Percentiles rank a stretch among this genome's conserved stretches.
phyloP scores from a whole-genome alignment of 2,113 vertebrate genomes.

The Sinocyclocheilus maitianheensis region DNA sequence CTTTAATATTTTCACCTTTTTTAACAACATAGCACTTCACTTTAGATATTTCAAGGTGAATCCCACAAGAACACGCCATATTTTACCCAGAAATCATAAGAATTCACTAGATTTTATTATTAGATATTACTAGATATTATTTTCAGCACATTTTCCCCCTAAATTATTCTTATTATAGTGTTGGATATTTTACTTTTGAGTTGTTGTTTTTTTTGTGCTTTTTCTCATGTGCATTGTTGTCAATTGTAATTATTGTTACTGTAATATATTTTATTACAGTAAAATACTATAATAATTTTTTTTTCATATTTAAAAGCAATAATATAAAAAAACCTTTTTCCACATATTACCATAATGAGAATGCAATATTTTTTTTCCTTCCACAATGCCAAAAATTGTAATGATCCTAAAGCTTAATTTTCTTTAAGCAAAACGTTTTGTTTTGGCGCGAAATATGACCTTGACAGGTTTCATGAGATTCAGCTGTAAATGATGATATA shows the following conservation, averaged over 20 bases:
- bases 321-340: background rate
- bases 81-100: background rate
- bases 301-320: too few relatives aligned
- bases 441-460: background rate
- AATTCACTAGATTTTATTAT: too few relatives aligned
- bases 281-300: background rate
- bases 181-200: background rate
- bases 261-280: background rate
- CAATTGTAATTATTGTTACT: background rate
- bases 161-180: background rate
- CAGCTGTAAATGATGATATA: background rate
- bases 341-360: background rate
- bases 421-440: background rate
- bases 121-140: background rate
- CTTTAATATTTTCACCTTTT: background rate
- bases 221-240: background rate
- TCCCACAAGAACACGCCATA: background rate
- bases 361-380: background rate
- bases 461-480: background rate
- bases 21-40: constrained; percentile 27
- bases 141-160: background rate
- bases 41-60: background rate
- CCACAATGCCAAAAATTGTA: background rate
- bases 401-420: background rate
- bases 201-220: background rate